Percentiles rank a stretch among this genome's conserved stretches.
Evolutionary conservation across 1,140 invertebrate genomes (phyloP).

Genomic region (Antheraea mylitta): DNA sequence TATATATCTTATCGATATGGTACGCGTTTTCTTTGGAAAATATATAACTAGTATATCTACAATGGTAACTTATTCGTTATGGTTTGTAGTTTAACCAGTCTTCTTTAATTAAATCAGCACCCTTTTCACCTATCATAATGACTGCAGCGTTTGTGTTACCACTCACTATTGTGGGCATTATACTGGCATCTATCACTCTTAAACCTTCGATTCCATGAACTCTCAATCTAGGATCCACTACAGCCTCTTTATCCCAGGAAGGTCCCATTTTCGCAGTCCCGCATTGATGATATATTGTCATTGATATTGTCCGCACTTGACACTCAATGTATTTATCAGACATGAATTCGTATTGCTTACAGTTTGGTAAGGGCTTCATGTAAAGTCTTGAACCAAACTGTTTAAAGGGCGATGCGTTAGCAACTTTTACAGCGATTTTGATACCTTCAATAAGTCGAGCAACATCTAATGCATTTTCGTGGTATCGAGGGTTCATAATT

Average conservation of each 20-base stretch:
- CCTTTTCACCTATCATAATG: slow-evolving; percentile 82
- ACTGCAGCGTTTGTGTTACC: slow-evolving; percentile 81
- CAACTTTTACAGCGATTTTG: slow-evolving; percentile 85
- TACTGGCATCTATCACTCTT: slow-evolving; percentile 92
- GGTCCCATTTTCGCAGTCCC: slow-evolving; percentile 93
- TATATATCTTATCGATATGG: background rate
- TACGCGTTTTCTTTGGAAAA: background rate
- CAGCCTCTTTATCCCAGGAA: slow-evolving; percentile 84
- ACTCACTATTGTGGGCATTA: slow-evolving; percentile 90
- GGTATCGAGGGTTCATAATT: slow-evolving; percentile 93
- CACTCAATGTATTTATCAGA: slow-evolving; percentile 91
- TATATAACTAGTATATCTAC: background rate
- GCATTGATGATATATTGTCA: slow-evolving; percentile 92
- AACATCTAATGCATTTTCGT: slow-evolving; percentile 87
- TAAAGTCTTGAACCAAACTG: slow-evolving; percentile 89
- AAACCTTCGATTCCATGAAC: slow-evolving; percentile 89
- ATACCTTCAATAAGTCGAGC: slow-evolving; percentile 90
- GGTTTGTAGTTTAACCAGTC: slow-evolving; percentile 54
- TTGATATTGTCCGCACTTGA: slow-evolving; percentile 89
- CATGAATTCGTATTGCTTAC: slow-evolving; percentile 84
- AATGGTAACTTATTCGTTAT: background rate
- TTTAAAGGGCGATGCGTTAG: slow-evolving; percentile 87
- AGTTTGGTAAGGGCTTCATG: slow-evolving; percentile 87
- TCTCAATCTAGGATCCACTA: slow-evolving; percentile 88
- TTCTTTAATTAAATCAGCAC: slow-evolving; percentile 80